phyloP scores from a whole-genome alignment of 2,888 invertebrate genomes.

The Sceliomorpha sp. region DNA sequence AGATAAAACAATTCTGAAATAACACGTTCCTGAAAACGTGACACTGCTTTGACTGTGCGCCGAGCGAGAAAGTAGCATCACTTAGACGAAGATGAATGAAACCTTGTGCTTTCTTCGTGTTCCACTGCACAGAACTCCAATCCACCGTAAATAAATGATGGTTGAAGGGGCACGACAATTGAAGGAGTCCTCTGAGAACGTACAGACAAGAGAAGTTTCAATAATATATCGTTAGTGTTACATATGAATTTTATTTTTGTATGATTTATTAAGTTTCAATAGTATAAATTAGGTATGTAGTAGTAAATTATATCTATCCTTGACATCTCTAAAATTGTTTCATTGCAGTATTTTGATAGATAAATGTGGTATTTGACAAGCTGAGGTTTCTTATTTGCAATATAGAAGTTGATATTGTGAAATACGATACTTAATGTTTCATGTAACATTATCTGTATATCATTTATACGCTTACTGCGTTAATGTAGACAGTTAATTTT shows the following conservation, averaged over 20 bases:
- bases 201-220: slow-evolving; percentile 31
- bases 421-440: too few relatives aligned
- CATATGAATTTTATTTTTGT: slow-evolving; percentile 23
- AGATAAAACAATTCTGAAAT: slow-evolving; percentile 21
- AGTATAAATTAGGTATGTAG: too few relatives aligned
- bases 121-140: slow-evolving; percentile 41
- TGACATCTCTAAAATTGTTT: too few relatives aligned
- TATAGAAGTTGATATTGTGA: too few relatives aligned
- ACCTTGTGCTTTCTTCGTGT: slow-evolving; percentile 38
- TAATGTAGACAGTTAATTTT: too few relatives aligned
- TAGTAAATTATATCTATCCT: too few relatives aligned
- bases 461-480: too few relatives aligned
- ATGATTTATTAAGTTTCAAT: slow-evolving; percentile 17
- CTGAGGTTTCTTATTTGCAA: too few relatives aligned
- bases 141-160: slow-evolving; percentile 51
- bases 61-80: slow-evolving; percentile 24
- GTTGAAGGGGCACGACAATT: slow-evolving; percentile 39
- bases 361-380: too few relatives aligned
- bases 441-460: too few relatives aligned
- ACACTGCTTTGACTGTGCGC: slow-evolving; percentile 31
- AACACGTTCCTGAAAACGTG: slow-evolving; percentile 28
- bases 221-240: slow-evolving; percentile 40
- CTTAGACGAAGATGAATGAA: slow-evolving; percentile 47
- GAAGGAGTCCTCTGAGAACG: slow-evolving; percentile 30
- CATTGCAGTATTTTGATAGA: too few relatives aligned